Conservation (phyloP, 2,113 vertebrate genomes). For the Cettia cetti region DNA sequence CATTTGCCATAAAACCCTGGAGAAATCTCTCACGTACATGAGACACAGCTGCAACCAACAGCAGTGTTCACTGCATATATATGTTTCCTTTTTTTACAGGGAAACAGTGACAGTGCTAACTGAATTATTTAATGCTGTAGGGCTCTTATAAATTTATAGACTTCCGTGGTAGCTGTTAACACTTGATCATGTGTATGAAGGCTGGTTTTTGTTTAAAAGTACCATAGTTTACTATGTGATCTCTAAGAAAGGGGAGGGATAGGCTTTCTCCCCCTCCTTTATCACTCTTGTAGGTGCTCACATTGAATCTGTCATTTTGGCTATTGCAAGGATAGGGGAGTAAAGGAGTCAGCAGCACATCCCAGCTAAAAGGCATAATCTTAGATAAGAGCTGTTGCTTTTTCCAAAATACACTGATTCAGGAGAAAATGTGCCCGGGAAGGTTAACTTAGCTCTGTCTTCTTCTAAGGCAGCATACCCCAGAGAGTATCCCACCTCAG, state of each 20-base stretch:
- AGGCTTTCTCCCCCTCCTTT: neutral
- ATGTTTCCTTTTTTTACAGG: neutral
- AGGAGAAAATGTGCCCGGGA: neutral
- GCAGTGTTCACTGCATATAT: neutral
- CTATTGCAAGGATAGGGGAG: neutral
- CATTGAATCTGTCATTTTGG: neutral
- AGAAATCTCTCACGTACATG: neutral
- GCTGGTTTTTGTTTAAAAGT: neutral
- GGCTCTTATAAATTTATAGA: neutral
- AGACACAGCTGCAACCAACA: neutral
- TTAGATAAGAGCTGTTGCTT: neutral
- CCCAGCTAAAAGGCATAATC: neutral
- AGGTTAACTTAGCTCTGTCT: neutral
- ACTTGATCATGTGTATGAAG: neutral
- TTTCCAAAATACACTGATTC: neutral
- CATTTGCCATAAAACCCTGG: constrained; percentile 1
- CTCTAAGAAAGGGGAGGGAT: neutral
- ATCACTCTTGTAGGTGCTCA: neutral
- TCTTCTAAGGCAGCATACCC: neutral
- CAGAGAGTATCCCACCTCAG: neutral
- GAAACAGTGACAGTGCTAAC: neutral
- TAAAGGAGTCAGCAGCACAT: neutral
- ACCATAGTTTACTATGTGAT: neutral
- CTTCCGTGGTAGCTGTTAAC: neutral
- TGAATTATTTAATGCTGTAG: constrained; percentile 3